Evolutionary conservation across 2,113 vertebrate genomes (phyloP), one percentile per base, ranked within the genome.

Genomic region (Spizaetus ornatus): DNA sequence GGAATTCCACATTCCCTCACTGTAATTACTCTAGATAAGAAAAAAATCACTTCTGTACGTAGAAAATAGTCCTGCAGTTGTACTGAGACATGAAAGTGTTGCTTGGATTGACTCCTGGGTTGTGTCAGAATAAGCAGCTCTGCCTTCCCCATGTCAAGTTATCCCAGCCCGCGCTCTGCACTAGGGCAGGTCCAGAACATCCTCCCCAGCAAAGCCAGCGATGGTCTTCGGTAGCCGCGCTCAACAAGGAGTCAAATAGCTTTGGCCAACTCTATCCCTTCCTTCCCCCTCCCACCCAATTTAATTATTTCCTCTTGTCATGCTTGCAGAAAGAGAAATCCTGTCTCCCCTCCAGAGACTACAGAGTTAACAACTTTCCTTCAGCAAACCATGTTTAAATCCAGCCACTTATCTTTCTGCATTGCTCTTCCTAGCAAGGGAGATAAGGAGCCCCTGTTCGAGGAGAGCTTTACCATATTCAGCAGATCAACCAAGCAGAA

Each of bases 91-190:
- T 5, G 8, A 18, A 95, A 82, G 78, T 4, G 81, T 10, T 8
- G 82, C 93, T 82, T 55, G 84, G 74, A 10, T n/a, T 13, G 78
- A 62, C 67, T 78, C 71, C 93, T 92, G 86, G 79, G 25, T 59
- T 67, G 92, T 95, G 95, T 88, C 96, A 95, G 97, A 94, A 65
- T 43, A 34, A 96, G 56, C 85, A 90, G 84, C 84, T 89, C 84
- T 96, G 91, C 83, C n/a, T 52, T 36, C 25, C 59, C 55, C 25
- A 3, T 0, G 7, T 38, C 21, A 1, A 13, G 6, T 26, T 10
- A 45, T 3, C 84, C 67, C 67, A 71, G 5, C 23, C 55, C 21
- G 5, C 2, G 2, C 69, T 34, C 79, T 43, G 86, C 92, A 56
- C 55, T 8, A 7, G 40, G 77, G 45, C 66, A 86, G 76, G 27